phyloP scores from a whole-genome alignment of 2,888 invertebrate genomes.

The Phyllotreta cruciferae region DNA sequence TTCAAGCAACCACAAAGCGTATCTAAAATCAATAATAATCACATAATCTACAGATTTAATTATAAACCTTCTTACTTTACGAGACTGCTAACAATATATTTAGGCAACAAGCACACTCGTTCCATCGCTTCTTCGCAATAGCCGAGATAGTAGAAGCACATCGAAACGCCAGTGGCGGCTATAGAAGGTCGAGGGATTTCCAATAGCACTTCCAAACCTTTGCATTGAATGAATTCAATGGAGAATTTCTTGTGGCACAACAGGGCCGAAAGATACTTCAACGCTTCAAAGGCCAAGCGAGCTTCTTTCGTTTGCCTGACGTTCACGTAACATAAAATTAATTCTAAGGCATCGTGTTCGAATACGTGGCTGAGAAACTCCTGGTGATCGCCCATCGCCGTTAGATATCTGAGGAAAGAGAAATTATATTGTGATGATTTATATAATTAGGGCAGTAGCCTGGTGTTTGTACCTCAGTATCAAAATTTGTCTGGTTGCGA shows the following conservation, averaged over 20 bases:
- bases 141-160: conserved; percentile 94
- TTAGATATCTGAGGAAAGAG: conserved; percentile 79
- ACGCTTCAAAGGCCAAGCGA: conserved; percentile 92
- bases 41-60: conserved; percentile 2
- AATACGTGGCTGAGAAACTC: conserved; percentile 94
- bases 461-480: conserved; percentile 77
- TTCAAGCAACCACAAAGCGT: conserved; percentile 93
- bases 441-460: too few species aligned
- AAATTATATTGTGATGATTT: background rate
- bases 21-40: conserved; percentile 63
- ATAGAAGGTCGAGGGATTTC: conserved; percentile 93
- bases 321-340: conserved; percentile 91
- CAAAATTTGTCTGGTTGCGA: conserved; percentile 89
- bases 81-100: conserved; percentile 76
- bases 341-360: conserved; percentile 88
- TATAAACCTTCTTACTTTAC: conserved; percentile 66
- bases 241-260: conserved; percentile 98
- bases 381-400: conserved; percentile 97
- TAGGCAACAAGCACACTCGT: conserved; percentile 85
- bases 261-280: conserved; percentile 92
- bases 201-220: conserved; percentile 85
- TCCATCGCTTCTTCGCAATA: conserved; percentile 99
- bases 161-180: conserved; percentile 95
- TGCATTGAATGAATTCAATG: conserved; percentile 90
- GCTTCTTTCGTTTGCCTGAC: conserved; percentile 88